Evolutionary conservation across 64 coral and sea anemone genomes (phyloP), one percentile per base, ranked within the genome.

Genomic region (Porites australiensis): DNA sequence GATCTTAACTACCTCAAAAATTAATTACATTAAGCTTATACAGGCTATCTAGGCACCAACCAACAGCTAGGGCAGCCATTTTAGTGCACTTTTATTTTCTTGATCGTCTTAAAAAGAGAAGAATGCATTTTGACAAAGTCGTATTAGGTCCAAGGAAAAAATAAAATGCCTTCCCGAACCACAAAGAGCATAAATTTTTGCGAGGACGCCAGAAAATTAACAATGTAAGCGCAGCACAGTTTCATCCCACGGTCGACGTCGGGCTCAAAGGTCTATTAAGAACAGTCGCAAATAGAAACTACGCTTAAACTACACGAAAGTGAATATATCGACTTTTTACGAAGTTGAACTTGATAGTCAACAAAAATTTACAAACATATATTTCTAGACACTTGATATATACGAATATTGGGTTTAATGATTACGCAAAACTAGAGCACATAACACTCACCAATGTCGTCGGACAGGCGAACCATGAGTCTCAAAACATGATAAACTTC

Each of bases 401-500:
- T 46, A 6, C 13, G 15, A 37, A 82, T 46, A 64, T 46, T 18
- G 51, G 3, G 13, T 47, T 44, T 58, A 54, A 54, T 14, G 58
- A 21, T 84, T n/a, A 84, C 59, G 81, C 45, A 51, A 84, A 83
- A 68, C 58, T 67, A 15, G 16, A 60, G 45, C 18, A 10, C 44
- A 68, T 2, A 44, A 12, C 23, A 65, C 8, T 98, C 66, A 98
- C 96, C 96, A 10, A 98, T 95, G 77, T 98, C 96, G 53, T 98
- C 96, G n/a, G 96, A 93, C 2, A 98, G 90, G 27, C 91, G 88
- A 74, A 96, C 94, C 88, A 98, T 93, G 6, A 98, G 72, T 50
- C 94, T 77, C 46, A 98, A 72, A 20, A 98, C 91, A 22, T 98
- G 96, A 53, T 98, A 95, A 86, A 95, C 86, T 50, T 98, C 94